phyloP scores from a whole-genome alignment of 1,140 invertebrate genomes.

The Mactra quadrangularis region DNA sequence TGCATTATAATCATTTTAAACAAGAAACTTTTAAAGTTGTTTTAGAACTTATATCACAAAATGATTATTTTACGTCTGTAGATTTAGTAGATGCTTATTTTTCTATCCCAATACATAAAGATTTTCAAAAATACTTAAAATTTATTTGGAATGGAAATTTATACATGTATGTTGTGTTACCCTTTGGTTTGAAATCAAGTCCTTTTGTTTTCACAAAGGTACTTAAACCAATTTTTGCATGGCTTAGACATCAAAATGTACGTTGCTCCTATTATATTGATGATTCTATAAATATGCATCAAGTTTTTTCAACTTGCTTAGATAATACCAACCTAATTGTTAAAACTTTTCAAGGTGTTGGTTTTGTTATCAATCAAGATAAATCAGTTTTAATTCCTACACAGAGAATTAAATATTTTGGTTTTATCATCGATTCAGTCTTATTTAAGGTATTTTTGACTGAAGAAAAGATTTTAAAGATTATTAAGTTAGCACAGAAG shows the following conservation, averaged over 20 bases:
- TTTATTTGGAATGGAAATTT: slow-evolving; percentile 5
- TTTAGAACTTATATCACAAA: slow-evolving; percentile 19
- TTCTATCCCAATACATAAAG: background rate
- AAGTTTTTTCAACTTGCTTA: too few relatives aligned
- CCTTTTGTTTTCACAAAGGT: slow-evolving; percentile 4
- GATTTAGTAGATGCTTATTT: too few relatives aligned
- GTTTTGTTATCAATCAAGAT: background rate
- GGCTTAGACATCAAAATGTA: background rate
- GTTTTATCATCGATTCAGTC: slow-evolving; percentile 30
- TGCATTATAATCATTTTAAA: slow-evolving; percentile 31
- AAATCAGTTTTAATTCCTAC: slow-evolving; percentile 5
- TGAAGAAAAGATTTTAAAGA: slow-evolving; percentile 33
- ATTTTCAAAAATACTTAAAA: slow-evolving; percentile 14
- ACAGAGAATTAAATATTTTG: slow-evolving; percentile 19
- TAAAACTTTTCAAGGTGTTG: background rate
- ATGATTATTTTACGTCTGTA: background rate
- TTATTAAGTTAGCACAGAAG: slow-evolving; percentile 1
- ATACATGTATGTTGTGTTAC: background rate
- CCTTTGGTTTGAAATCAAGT: background rate
- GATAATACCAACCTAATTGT: too few relatives aligned
- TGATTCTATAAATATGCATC: background rate
- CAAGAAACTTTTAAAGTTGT: slow-evolving; percentile 23
- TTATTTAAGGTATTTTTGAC: slow-evolving; percentile 48
- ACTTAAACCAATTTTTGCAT: slow-evolving; percentile 11
- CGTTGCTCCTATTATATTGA: slow-evolving; percentile 57